Evolutionary conservation across 2,113 vertebrate species (phyloP).

Genomic region (Clupea harengus): DNA sequence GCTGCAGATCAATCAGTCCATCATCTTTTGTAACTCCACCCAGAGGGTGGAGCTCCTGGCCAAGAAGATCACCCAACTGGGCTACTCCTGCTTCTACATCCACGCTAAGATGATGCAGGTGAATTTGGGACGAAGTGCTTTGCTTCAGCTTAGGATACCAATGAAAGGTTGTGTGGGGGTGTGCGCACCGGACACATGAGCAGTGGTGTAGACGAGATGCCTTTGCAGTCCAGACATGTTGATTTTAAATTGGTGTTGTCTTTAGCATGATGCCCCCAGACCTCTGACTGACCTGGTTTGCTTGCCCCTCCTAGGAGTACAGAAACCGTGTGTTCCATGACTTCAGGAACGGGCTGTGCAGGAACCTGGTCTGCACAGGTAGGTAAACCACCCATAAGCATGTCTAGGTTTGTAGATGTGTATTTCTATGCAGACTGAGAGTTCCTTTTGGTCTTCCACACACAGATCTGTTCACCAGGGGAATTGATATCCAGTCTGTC

Average conservation of each 20-base stretch:
- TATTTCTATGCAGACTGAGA: not conserved
- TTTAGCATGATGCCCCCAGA: not conserved
- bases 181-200: not conserved
- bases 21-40: constrained; percentile 81
- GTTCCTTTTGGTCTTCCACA: constrained; percentile 20
- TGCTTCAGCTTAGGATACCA: not conserved
- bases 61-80: constrained; percentile 78
- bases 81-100: constrained; percentile 80
- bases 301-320: constrained; percentile 49
- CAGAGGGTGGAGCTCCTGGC: constrained; percentile 77
- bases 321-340: constrained; percentile 64
- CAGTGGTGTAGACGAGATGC: not conserved
- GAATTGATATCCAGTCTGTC: constrained; percentile 79
- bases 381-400: constrained; percentile 18
- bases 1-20: constrained; percentile 81
- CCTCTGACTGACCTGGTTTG: not conserved
- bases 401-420: not conserved
- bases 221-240: constrained; percentile 12
- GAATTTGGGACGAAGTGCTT: constrained; percentile 26
- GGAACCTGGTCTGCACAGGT: constrained; percentile 79
- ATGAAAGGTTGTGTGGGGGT: not conserved
- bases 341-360: constrained; percentile 78
- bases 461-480: constrained; percentile 77
- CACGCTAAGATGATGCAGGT: constrained; percentile 83
- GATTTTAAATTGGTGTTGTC: not conserved